Conservation (phyloP, 1,140 invertebrate genomes). For the Argopecten irradians region DNA sequence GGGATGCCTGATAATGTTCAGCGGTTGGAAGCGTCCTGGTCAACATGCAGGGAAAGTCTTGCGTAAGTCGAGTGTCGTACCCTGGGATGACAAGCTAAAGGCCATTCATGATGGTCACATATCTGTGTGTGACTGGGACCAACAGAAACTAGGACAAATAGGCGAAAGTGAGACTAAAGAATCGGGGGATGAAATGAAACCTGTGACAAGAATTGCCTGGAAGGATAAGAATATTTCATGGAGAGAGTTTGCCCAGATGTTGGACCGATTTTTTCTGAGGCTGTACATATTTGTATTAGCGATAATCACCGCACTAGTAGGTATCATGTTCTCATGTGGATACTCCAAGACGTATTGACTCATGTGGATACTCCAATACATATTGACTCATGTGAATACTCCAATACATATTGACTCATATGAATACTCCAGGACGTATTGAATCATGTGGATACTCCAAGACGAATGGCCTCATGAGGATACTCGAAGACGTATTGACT, state of each 20-base stretch:
- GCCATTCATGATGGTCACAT: neutral
- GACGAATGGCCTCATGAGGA: too few species aligned
- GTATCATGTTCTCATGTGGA: neutral
- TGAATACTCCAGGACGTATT: too few species aligned
- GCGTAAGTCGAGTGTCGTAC: neutral
- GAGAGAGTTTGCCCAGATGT: neutral
- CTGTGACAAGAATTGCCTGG: neutral
- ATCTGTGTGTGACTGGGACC: neutral
- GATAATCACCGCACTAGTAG: neutral
- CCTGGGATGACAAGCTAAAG: neutral
- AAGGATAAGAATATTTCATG: neutral
- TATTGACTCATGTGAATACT: too few species aligned
- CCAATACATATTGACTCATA: too few species aligned
- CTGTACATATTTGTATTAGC: neutral
- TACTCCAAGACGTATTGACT: neutral
- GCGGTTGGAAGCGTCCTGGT: neutral
- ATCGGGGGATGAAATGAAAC: neutral
- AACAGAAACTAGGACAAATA: neutral
- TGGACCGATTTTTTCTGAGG: neutral
- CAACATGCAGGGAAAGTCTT: neutral
- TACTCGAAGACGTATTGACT: too few species aligned
- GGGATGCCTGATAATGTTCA: neutral
- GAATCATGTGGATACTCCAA: too few species aligned
- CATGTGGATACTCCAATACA: too few species aligned
- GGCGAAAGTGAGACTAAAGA: neutral